Conservation (phyloP, 2,797 vertebrate species). For the Neopelma chrysocephalum region DNA sequence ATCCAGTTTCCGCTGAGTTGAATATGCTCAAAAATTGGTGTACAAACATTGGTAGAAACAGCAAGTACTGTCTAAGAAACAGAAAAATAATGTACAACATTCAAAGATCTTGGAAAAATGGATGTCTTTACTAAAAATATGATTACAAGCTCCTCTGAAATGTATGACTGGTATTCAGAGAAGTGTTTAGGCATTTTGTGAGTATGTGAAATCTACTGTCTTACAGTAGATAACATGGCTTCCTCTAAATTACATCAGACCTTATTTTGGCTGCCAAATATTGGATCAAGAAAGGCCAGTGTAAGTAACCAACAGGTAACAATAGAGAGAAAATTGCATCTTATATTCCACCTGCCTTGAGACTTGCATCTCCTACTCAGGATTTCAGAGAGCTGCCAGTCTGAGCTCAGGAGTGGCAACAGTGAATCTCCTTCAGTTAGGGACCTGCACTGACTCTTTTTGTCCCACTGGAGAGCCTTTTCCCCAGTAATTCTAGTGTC, state of each 20-base stretch:
- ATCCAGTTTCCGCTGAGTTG: not conserved
- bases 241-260: not conserved
- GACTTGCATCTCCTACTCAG: not conserved
- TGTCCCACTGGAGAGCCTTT: not conserved
- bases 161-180: not conserved
- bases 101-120: not conserved
- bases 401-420: not conserved
- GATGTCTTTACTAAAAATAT: not conserved
- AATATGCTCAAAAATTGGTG: not conserved
- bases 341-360: not conserved
- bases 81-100: not conserved
- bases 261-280: not conserved
- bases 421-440: not conserved
- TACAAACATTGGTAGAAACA: not conserved
- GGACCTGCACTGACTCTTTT: not conserved
- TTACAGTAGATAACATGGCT: not conserved
- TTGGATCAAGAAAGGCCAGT: not conserved
- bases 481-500: not conserved
- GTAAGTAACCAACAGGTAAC: not conserved
- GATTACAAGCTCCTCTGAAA: not conserved
- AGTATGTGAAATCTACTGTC: not conserved
- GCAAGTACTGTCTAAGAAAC: not conserved
- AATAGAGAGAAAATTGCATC: not conserved
- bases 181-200: not conserved
- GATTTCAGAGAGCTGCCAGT: not conserved